Evolutionary conservation across 1,140 invertebrate genomes (phyloP).

Genomic region (Pemphigus obesinymphae): DNA sequence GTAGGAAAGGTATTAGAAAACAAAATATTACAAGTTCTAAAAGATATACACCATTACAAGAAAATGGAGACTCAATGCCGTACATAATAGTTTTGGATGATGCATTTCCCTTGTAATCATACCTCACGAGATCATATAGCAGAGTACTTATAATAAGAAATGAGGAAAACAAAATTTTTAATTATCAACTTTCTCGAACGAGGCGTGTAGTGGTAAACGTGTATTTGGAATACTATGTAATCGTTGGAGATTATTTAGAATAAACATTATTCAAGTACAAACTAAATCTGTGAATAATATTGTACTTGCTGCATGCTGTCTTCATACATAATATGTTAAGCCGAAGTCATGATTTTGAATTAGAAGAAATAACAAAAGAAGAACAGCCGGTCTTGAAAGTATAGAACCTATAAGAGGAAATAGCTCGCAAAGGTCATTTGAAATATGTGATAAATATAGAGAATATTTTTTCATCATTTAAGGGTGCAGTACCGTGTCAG

Average conservation of each 20-base stretch:
- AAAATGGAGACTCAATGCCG: neutral
- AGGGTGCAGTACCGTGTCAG: too few species aligned
- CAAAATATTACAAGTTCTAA: neutral
- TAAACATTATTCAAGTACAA: slow-evolving; percentile 37
- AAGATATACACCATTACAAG: neutral
- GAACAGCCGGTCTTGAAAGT: neutral
- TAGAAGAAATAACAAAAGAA: neutral
- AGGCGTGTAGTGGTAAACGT: slow-evolving; percentile 50
- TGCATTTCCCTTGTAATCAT: slow-evolving; percentile 49
- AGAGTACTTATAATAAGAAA: slow-evolving; percentile 29
- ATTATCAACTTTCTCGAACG: slow-evolving; percentile 47
- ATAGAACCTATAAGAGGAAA: neutral
- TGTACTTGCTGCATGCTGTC: slow-evolving; percentile 45
- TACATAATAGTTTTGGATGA: slow-evolving; percentile 50
- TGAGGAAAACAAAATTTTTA: slow-evolving; percentile 47
- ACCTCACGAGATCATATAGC: slow-evolving; percentile 47
- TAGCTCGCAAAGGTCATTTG: neutral
- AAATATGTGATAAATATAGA: too few species aligned
- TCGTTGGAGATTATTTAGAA: slow-evolving; percentile 42
- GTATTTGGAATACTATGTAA: slow-evolving; percentile 49
- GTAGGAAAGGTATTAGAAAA: slow-evolving; percentile 26
- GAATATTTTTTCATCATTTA: too few species aligned
- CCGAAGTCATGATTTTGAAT: slow-evolving; percentile 23
- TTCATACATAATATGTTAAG: slow-evolving; percentile 47
- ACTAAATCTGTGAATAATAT: slow-evolving; percentile 43